Evolutionary conservation across 2,888 invertebrate genomes (phyloP).

Genomic region (Cryptocheilus praepositus): DNA sequence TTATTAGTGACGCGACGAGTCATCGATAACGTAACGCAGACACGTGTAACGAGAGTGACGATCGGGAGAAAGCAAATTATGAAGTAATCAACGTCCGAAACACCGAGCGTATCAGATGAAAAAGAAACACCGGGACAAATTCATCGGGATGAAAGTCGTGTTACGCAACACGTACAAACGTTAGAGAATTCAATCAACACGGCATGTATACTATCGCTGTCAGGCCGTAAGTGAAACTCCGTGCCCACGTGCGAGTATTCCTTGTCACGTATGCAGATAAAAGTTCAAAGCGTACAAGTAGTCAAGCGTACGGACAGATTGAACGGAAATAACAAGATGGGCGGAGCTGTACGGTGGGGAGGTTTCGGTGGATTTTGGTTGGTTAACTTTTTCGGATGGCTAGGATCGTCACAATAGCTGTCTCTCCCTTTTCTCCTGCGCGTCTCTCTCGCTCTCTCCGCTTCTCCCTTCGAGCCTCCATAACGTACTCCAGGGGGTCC

Average conservation of each 20-base stretch:
- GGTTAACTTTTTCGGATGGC: slow-evolving; percentile 61
- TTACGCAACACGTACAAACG: no score
- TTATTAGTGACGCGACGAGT: no score
- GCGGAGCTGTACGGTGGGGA: slow-evolving; percentile 58
- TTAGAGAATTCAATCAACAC: no score
- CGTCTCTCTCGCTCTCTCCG: not conserved
- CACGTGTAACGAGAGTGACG: no score
- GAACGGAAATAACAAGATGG: slow-evolving; percentile 53
- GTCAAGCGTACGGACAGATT: slow-evolving; percentile 8
- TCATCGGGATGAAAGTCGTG: not conserved
- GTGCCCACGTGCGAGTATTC: no score
- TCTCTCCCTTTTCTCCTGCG: not conserved
- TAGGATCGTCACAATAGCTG: slow-evolving; percentile 52
- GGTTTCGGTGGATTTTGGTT: slow-evolving; percentile 67
- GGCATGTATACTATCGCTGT: no score
- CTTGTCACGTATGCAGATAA: no score
- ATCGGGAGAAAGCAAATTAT: no score
- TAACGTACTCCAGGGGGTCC: slow-evolving; percentile 48
- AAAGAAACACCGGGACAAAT: slow-evolving; percentile 5
- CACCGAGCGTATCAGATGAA: not conserved
- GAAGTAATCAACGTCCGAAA: not conserved
- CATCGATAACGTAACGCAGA: no score
- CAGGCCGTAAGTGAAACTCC: no score
- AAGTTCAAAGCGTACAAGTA: no score
- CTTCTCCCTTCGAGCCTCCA: slow-evolving; percentile 38